Evolutionary conservation across 1,140 invertebrate genomes (phyloP).

Genomic region (Amyelois transitella): DNA sequence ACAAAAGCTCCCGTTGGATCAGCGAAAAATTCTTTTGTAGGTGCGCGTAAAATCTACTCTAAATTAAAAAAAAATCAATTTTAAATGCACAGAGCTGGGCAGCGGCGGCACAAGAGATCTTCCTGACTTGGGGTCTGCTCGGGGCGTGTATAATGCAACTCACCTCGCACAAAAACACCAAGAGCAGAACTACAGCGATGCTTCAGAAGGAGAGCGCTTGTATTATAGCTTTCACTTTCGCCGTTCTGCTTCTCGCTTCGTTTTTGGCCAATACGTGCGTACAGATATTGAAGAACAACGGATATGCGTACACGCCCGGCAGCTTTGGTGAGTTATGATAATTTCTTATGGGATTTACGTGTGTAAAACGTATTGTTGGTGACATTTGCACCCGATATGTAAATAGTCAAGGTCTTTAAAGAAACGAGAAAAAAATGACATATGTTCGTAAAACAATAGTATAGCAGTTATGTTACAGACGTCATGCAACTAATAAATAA

Average conservation of each 20-base stretch:
- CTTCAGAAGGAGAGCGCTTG: conserved; percentile 86
- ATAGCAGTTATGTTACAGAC: no score
- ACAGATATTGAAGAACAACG: conserved; percentile 81
- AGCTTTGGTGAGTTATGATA: conserved; percentile 84
- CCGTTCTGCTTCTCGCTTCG: conserved; percentile 82
- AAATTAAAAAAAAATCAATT: no score
- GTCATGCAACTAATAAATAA: no score
- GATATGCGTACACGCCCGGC: conserved; percentile 84
- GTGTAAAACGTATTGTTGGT: no score
- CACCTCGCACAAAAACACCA: conserved; percentile 78
- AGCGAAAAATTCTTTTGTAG: no score
- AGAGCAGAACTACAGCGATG: conserved; percentile 77
- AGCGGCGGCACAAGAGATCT: conserved; percentile 89
- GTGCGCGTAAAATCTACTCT: no score
- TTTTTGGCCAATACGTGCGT: conserved; percentile 88
- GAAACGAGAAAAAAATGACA: no score
- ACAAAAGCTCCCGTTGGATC: no score
- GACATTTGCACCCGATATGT: background rate
- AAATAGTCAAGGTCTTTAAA: no score
- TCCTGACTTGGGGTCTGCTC: conserved; percentile 92
- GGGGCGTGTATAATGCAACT: conserved; percentile 89
- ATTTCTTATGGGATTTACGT: no score
- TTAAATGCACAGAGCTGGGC: conserved; percentile 83
- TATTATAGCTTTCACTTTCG: conserved; percentile 85
- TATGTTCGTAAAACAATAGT: no score